Evolutionary conservation across 2,113 vertebrate genomes (phyloP).

Genomic region (Oncorhynchus gorbuscha): DNA sequence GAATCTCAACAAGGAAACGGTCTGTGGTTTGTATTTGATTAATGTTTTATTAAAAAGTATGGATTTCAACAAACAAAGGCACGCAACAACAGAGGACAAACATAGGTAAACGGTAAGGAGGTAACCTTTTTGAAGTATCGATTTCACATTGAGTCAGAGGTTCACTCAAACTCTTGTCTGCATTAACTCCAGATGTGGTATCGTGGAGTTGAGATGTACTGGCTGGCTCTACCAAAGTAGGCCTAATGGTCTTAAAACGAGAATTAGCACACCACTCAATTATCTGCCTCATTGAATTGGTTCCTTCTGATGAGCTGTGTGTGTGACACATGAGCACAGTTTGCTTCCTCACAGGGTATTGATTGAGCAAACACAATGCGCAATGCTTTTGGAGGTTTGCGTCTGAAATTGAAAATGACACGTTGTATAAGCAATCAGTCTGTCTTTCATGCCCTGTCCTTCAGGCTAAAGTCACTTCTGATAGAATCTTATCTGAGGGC

Average conservation of each 20-base stretch:
- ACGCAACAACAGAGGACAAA: no score
- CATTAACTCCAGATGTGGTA: no score
- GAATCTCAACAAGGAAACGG: no score
- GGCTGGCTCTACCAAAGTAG: not conserved
- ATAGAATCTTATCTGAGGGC: conserved; percentile 11
- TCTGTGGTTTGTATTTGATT: no score
- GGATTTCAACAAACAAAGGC: no score
- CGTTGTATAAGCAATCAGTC: conserved; percentile 47
- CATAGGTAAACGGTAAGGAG: no score
- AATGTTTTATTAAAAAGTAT: no score
- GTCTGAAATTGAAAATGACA: conserved; percentile 40
- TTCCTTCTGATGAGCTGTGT: not conserved
- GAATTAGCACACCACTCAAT: not conserved
- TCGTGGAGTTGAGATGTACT: no score
- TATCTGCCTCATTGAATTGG: not conserved
- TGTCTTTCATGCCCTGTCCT: conserved; percentile 40
- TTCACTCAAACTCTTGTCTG: no score
- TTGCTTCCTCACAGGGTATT: conserved; percentile 12
- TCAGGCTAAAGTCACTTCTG: conserved; percentile 14
- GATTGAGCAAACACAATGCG: conserved; percentile 21
- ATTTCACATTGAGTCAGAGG: no score
- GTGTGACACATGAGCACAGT: not conserved
- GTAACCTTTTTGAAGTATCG: no score
- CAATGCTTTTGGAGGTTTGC: conserved; percentile 20
- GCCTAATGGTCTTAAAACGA: not conserved